Conservation (phyloP, 1,140 invertebrate species). For the Microplitis demolitor region DNA sequence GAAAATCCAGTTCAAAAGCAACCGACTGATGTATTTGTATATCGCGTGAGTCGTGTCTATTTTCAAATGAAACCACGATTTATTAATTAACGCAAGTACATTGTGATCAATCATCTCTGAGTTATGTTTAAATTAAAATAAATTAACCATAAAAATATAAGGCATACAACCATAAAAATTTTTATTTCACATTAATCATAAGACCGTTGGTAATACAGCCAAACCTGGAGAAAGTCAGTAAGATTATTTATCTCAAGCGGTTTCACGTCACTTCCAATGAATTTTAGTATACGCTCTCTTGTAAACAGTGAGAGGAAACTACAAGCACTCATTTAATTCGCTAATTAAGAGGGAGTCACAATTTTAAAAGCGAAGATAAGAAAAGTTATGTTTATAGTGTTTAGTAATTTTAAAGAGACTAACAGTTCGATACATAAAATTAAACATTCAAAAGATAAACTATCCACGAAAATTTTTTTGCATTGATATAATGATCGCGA, state of each 20-base stretch:
- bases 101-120: too few species aligned
- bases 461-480: too few species aligned
- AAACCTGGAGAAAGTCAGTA: slow-evolving; percentile 17
- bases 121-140: background rate
- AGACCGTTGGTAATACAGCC: background rate
- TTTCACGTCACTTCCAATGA: slow-evolving; percentile 18
- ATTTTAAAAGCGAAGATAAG: background rate
- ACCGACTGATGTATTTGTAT: too few species aligned
- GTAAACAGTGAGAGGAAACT: background rate
- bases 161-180: background rate
- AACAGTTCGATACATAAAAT: too few species aligned
- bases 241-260: slow-evolving; percentile 8
- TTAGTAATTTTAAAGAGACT: background rate
- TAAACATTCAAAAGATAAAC: too few species aligned
- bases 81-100: too few species aligned
- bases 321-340: slow-evolving; percentile 11
- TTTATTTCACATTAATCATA: slow-evolving; percentile 12
- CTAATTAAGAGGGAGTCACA: slow-evolving; percentile 13
- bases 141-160: background rate
- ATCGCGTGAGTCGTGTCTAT: too few species aligned
- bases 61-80: too few species aligned
- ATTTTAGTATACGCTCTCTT: background rate
- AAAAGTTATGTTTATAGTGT: background rate
- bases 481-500: too few species aligned
- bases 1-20: too few species aligned